phyloP scores from a whole-genome alignment of 2,113 vertebrate genomes.

The Chascanopsetta lugubris region DNA sequence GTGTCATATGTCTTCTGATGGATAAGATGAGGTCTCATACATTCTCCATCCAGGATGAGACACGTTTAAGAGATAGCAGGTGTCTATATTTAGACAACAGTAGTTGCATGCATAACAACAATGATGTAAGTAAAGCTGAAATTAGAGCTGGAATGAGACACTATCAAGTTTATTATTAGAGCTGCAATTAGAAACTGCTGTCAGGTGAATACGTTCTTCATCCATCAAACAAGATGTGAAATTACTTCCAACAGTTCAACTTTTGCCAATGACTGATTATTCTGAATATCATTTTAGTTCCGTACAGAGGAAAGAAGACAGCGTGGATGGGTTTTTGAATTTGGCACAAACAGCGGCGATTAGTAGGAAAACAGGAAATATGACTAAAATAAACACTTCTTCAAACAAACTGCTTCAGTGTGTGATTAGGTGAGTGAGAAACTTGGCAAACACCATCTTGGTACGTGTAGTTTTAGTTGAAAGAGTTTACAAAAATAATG shows the following conservation, averaged over 20 bases:
- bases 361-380: not conserved
- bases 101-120: not conserved
- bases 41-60: not conserved
- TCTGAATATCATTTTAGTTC: not conserved
- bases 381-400: not conserved
- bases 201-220: no score
- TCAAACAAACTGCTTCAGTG: not conserved
- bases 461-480: not conserved
- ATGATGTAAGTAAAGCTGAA: not conserved
- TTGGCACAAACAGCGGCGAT: not conserved
- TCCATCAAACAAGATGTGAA: no score
- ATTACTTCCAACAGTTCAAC: not conserved
- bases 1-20: slow-evolving; percentile 6
- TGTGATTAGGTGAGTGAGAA: not conserved
- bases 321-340: not conserved
- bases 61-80: not conserved
- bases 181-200: not conserved
- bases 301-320: not conserved
- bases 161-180: not conserved
- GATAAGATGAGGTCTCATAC: not conserved
- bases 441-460: not conserved
- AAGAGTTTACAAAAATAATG: not conserved
- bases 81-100: not conserved
- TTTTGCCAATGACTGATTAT: not conserved
- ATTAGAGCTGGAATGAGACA: not conserved